Conservation (phyloP, 2,113 vertebrate species). For the Lagopus leucura region DNA sequence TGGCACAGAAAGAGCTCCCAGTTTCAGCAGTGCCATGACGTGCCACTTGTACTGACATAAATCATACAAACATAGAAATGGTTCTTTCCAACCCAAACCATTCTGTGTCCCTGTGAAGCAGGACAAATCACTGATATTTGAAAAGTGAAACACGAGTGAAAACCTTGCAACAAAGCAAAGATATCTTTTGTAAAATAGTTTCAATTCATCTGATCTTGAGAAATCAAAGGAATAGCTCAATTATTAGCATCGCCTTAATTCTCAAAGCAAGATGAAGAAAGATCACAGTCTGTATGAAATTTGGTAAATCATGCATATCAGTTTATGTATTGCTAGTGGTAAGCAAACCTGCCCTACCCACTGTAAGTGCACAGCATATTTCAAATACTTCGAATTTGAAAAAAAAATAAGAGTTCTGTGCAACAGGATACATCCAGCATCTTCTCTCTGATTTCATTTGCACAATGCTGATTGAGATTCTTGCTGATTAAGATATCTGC, state of each 20-base stretch:
- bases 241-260: neutral
- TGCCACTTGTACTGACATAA: neutral
- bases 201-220: neutral
- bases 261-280: neutral
- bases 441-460: neutral
- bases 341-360: neutral
- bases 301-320: neutral
- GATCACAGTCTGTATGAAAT: neutral
- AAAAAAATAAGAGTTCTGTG: neutral
- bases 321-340: neutral
- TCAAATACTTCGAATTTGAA: neutral
- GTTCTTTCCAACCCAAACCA: neutral
- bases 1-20: neutral
- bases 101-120: neutral
- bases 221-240: neutral
- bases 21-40: neutral
- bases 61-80: too few species aligned
- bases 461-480: neutral
- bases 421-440: neutral
- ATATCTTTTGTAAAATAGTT: neutral
- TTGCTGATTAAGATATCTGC: accelerated
- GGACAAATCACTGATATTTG: neutral
- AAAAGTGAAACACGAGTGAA: neutral
- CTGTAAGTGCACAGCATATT: accelerated
- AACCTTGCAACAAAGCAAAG: neutral